Base-by-base conservation (phyloP, 1,140 invertebrate species). In the Leptinotarsa lineolata region DNA sequence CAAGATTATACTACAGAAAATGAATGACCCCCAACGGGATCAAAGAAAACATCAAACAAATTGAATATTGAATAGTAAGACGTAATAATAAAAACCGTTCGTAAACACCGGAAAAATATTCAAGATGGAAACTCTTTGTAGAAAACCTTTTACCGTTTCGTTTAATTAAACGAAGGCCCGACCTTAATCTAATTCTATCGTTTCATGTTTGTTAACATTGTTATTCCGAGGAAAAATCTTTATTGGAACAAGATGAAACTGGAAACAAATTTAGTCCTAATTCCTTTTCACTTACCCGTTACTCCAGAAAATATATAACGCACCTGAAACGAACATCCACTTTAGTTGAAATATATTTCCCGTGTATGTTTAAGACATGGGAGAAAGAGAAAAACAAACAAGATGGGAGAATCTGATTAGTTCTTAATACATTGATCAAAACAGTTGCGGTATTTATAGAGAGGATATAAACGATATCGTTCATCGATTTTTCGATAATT, bases 211-310 rank as follows among this genome's bases (percentile, higher is more conserved):
- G 48, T 54, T 54, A 54, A 54, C 48, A 54, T 54, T 13, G 48
- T 54, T 54, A 54, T 54, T 18, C 15, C 48, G 48, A 54, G 0
- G 48, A 54, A 54, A 54, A n/a, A 54, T 54, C 48, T 54, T 16
- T 18, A 15, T 13, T 54, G 13, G 48, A 18, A 54, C 16, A 54
- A 54, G 48, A 54, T 54, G 48, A n/a, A 54, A 54, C 48, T 16
- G n/a, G 13, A 54, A 54, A 54, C 48, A 16, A n/a, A n/a, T 54
- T n/a, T 13, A 8, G 48, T 54, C 48, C 2, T 54, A 54, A 54
- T 54, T 54, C 48, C 48, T 54, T n/a, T 54, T 18, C 48, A 18
- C 48, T 54, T 54, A 54, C 48, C 48, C 48, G 48, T 54, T 54
- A 16, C 15, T 18, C 6, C 15, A 54, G 48, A 39, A 54, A 54